A percentile compares a stretch with the other conserved stretches of the same genome.
Conservation (phyloP, 2,888 invertebrate genomes). For the Synanthedon vespiformis region DNA sequence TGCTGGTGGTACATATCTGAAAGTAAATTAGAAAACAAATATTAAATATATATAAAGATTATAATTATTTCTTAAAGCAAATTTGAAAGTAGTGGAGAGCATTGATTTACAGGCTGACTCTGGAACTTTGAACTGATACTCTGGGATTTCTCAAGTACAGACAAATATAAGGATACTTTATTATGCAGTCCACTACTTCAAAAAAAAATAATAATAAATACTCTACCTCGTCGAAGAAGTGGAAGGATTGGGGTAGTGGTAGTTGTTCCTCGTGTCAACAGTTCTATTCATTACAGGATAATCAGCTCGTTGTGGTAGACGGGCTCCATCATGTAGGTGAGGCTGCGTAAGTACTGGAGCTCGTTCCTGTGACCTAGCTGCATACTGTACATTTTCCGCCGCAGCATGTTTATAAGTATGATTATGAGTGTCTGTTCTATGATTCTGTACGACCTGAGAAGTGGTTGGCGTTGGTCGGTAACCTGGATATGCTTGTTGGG, state of each 20-base stretch:
- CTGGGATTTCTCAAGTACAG: no score
- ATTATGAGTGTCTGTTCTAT: constrained; percentile 45
- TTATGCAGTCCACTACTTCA: background rate
- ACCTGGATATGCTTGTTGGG: constrained; percentile 56
- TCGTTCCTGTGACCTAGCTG: constrained; percentile 40
- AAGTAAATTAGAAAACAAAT: background rate
- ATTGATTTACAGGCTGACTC: no score
- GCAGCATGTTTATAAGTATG: constrained; percentile 42
- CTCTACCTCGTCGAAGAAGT: constrained; percentile 33
- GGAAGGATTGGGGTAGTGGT: constrained; percentile 46
- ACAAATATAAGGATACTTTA: no score
- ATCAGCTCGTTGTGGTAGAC: constrained; percentile 37
- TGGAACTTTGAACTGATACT: no score
- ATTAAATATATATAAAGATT: constrained; percentile 6
- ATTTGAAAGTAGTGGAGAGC: background rate
- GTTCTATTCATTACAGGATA: constrained; percentile 36
- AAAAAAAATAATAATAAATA: constrained; percentile 3
- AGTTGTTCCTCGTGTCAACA: constrained; percentile 36
- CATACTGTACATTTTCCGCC: constrained; percentile 42
- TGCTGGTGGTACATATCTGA: constrained; percentile 29
- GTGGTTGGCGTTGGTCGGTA: constrained; percentile 41
- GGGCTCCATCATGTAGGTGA: constrained; percentile 35
- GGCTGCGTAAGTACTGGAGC: constrained; percentile 34
- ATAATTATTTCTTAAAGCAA: background rate
- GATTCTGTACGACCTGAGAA: constrained; percentile 39